These are phyloP conservation scores for Caenorhabditis sulstoni DNA, from an alignment of 2,888 invertebrate genomes.

Conservation along the genomic window DNA sequence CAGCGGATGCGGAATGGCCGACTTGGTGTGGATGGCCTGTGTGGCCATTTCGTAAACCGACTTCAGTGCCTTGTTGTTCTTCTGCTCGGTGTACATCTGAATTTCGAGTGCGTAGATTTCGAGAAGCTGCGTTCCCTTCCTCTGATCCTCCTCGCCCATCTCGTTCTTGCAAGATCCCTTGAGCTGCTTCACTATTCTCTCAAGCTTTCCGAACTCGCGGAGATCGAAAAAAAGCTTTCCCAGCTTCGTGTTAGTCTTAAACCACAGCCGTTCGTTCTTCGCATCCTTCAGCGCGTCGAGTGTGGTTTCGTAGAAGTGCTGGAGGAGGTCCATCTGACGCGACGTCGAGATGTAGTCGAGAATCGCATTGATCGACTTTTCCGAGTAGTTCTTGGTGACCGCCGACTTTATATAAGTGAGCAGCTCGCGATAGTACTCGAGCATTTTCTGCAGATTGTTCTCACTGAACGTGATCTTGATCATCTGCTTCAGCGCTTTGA, in stretches of 20 bases:
- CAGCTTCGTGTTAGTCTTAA: constrained; percentile 98
- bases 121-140: constrained; percentile 89
- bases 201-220: constrained; percentile 93
- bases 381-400: constrained; percentile 98
- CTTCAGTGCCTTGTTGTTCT: constrained; percentile 90
- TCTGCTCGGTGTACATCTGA: constrained; percentile 99
- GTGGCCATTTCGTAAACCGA: constrained; percentile 97
- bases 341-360: constrained; percentile 99
- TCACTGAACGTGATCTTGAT: constrained; percentile 98
- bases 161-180: constrained; percentile 89
- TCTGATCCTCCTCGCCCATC: constrained; percentile 79
- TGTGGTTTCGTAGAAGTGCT: constrained; percentile 95
- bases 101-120: constrained; percentile 99
- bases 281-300: constrained; percentile 85
- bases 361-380: constrained; percentile 99
- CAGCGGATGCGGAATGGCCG: constrained; percentile 99
- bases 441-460: constrained; percentile 95
- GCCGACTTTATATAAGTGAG: constrained; percentile 99
- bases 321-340: constrained; percentile 95
- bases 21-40: constrained; percentile 97
- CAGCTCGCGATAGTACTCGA: constrained; percentile 94
- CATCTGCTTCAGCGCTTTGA: constrained; percentile 99
- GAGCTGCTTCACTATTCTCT: constrained; percentile 96
- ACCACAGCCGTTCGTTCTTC: constrained; percentile 98
- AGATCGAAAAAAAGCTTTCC: constrained; percentile 98